Evolutionary conservation across 2,113 vertebrate species (phyloP).

Genomic region (Electrona antarctica): DNA sequence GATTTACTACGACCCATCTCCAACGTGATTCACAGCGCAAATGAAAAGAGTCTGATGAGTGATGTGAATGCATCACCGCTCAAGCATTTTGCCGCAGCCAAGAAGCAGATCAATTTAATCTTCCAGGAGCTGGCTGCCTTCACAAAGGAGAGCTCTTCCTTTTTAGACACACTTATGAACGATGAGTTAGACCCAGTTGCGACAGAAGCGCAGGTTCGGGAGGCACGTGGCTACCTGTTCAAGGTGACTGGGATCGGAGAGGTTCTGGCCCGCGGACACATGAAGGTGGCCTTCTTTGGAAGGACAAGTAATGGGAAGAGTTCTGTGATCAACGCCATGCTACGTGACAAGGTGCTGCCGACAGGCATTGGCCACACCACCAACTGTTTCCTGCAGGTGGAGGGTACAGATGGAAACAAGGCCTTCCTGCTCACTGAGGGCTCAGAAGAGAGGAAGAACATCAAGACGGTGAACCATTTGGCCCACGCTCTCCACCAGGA

Average conservation of each 20-base stretch:
- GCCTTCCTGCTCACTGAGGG: slow-evolving; percentile 95
- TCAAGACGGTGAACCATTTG: slow-evolving; percentile 98
- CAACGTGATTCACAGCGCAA: slow-evolving; percentile 85
- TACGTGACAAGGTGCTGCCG: slow-evolving; percentile 97
- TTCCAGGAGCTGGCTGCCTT: slow-evolving; percentile 95
- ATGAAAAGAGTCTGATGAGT: slow-evolving; percentile 98
- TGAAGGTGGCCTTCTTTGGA: slow-evolving; percentile 99
- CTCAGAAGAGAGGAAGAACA: slow-evolving; percentile 91
- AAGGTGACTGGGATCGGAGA: slow-evolving; percentile 95
- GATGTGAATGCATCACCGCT: slow-evolving; percentile 95
- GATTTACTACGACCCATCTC: slow-evolving; percentile 87
- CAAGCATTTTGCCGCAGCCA: slow-evolving; percentile 98
- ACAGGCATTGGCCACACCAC: slow-evolving; percentile 98
- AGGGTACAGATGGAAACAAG: slow-evolving; percentile 92
- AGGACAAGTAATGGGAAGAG: slow-evolving; percentile 99
- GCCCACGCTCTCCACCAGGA: slow-evolving; percentile 97
- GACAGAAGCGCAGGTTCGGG: slow-evolving; percentile 94
- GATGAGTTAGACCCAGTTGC: slow-evolving; percentile 92
- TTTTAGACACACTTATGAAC: slow-evolving; percentile 91
- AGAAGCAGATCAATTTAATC: slow-evolving; percentile 99
- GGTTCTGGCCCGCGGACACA: slow-evolving; percentile 95
- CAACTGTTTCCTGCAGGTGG: slow-evolving; percentile 96
- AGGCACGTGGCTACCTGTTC: slow-evolving; percentile 88
- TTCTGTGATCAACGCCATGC: slow-evolving; percentile 97
- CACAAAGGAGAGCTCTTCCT: slow-evolving; percentile 90